A percentile compares a stretch with the other conserved stretches of the same genome.
Conservation (phyloP, 2,113 vertebrate species). For the Pholis gunnellus region DNA sequence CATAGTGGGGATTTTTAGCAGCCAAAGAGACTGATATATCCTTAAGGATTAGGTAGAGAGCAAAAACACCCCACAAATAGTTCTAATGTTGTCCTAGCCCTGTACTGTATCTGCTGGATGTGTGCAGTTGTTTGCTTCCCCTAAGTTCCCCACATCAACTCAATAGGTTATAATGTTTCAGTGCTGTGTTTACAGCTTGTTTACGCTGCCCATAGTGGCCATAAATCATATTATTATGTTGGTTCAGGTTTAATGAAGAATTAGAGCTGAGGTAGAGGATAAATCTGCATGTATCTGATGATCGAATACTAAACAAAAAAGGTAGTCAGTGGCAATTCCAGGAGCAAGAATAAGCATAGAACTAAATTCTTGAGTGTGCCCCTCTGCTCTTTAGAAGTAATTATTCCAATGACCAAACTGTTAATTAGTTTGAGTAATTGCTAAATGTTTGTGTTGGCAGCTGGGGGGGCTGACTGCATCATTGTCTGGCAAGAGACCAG, state of each 20-base stretch:
- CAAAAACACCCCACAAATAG: not conserved
- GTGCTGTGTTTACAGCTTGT: not conserved
- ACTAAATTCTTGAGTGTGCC: conserved; percentile 9
- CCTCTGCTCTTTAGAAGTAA: conserved; percentile 48
- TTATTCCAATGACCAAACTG: conserved; percentile 57
- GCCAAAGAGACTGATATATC: not conserved
- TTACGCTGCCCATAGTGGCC: not conserved
- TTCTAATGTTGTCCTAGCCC: not conserved
- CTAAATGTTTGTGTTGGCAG: conserved; percentile 11
- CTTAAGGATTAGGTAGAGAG: not conserved
- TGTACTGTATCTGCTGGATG: not conserved
- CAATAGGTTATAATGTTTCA: not conserved
- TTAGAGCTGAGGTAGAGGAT: not conserved
- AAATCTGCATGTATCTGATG: conserved; percentile 26
- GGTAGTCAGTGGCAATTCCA: conserved; percentile 5
- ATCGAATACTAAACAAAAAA: conserved; percentile 33
- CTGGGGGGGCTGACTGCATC: conserved; percentile 44
- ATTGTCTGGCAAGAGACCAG: conserved; percentile 37
- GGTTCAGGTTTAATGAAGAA: not conserved
- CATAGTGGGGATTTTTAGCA: not conserved
- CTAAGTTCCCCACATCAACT: not conserved
- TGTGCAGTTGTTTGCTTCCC: not conserved
- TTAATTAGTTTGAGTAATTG: conserved; percentile 70
- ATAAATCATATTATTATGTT: not conserved
- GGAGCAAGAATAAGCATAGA: not conserved